A percentile compares a stretch with the other conserved stretches of the same genome.
Conservation (phyloP, 2,888 invertebrate genomes). For the Busseola fusca region DNA sequence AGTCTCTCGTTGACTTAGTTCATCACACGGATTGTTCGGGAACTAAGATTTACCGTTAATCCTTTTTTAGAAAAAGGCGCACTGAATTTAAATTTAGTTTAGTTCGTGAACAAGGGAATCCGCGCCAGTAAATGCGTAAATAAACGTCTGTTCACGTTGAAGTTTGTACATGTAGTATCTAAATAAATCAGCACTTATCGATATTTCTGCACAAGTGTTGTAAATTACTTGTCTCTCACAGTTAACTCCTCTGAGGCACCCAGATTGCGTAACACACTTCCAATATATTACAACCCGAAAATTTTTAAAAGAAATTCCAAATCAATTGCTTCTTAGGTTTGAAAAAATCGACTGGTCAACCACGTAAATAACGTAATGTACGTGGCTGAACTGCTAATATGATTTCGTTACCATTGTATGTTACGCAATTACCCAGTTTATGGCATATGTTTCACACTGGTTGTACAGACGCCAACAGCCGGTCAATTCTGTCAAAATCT, state of each 20-base stretch:
- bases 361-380: not conserved
- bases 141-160: conserved; percentile 19
- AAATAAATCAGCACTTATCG: conserved; percentile 24
- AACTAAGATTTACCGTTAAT: too few species aligned
- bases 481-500: too few species aligned
- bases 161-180: conserved; percentile 35
- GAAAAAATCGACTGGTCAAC: not conserved
- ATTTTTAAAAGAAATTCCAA: too few species aligned
- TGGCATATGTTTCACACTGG: not conserved
- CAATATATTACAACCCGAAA: not conserved
- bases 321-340: not conserved
- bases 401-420: not conserved
- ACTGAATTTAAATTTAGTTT: too few species aligned
- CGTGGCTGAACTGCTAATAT: not conserved
- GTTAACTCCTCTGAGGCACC: not conserved
- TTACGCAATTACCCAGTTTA: not conserved
- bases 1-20: too few species aligned
- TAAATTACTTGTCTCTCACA: conserved; percentile 8
- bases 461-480: not conserved
- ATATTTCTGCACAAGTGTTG: conserved; percentile 32
- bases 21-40: too few species aligned
- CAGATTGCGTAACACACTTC: not conserved
- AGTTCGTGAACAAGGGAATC: too few species aligned
- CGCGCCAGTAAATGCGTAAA: not conserved
- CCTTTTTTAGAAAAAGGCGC: too few species aligned